Evolutionary conservation across 2,797 vertebrate species (phyloP), one percentile per base, ranked within the genome.

Genomic region (Balearica regulorum): DNA sequence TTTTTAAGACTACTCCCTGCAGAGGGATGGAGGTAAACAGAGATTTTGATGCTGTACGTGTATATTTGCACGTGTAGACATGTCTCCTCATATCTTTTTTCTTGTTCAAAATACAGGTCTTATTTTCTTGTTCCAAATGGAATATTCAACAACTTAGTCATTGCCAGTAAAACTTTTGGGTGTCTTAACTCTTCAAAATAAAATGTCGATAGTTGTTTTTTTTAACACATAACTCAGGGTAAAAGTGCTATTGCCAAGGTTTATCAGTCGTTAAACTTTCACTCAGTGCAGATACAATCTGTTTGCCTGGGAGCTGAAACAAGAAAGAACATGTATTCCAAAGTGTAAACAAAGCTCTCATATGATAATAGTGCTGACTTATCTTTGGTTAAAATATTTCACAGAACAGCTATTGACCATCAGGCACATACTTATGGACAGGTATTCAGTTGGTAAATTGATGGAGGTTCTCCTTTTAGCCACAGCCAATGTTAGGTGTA

Each of bases 261-360:
- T 96, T 96, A 90, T 89, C 95, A 90, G 87, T 55, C 9, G 10
- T 92, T 90, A 93, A 90, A 94, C 85, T 93, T 95, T 93, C 89
- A 91, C 60, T 97, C 57, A 72, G 31, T 83, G 70, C 29, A 93
- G 89, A 97, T 97, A 94, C 37, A 89, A 95, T 95, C 95, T 96
- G 57, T 94, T 89, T 92, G 72, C 80, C 81, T 82, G 57, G 54
- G 75, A 90, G 44, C 5, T 49, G 55, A 92, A 90, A 70, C 65
- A 83, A 93, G 94, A 95, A 96, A 57, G 57, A 90, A 76, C 70
- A 62, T 2, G 13, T 80, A 87, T 83, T 89, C 77, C 33, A 64
- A 90, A 82, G 41, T 5, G 13, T 80, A 93, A 91, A 85, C 53
- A 80, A 93, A 91, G 51, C 62, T 41, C 57, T 82, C 57, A 51